Base-by-base conservation (phyloP, 2,113 vertebrate genomes). In the Chascanopsetta lugubris region DNA sequence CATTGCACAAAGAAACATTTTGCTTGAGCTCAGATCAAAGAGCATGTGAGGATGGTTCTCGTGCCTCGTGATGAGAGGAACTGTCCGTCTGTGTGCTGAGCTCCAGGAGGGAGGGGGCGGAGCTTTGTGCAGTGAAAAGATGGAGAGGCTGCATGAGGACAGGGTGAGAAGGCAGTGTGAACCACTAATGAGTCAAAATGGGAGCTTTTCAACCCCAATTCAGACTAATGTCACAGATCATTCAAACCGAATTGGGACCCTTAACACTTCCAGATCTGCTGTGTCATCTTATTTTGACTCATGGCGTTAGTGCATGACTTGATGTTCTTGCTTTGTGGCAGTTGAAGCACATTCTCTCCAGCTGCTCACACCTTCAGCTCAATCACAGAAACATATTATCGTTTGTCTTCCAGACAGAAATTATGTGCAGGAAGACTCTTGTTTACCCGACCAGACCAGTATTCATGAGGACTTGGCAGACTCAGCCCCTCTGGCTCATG, bases 381-480 rank as follows among this genome's bases (percentile, higher is more conserved):
- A 82, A 82, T 88, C 80, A 89, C 85, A 90, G 81, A 88, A 76
- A 77, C 75, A 61, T 86, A 89, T 93, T 86, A 88, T 91, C 89
- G 88, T 93, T 92, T 93, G 89, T 93, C 89, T 93, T 93, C 85
- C 92, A 93, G 92, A 93, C 86, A 92, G 91, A 89, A 91, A 91
- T 90, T 92, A 93, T 91, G 70, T 91, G 82, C 89, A 92, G 83
- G 89, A 93, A 88, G 92, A 88, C 79, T 88, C 87, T 80, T 90
- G 87, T 91, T 90, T 93, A 81, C 88, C 89, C 54, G 88, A 90
- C 81, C 89, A 86, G 79, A 83, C 88, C 83, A 90, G 83, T 89
- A 86, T 87, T 67, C 86, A 69, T 80, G 85, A 88, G 72, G 91
- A 91, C 62, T 83, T 91, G 82, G 63, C 79, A 87, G 91, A 90